Percentiles rank a stretch among this genome's conserved stretches.
Evolutionary conservation across 1,140 invertebrate genomes (phyloP).

Genomic region (Daktulosphaira vitifoliae): DNA sequence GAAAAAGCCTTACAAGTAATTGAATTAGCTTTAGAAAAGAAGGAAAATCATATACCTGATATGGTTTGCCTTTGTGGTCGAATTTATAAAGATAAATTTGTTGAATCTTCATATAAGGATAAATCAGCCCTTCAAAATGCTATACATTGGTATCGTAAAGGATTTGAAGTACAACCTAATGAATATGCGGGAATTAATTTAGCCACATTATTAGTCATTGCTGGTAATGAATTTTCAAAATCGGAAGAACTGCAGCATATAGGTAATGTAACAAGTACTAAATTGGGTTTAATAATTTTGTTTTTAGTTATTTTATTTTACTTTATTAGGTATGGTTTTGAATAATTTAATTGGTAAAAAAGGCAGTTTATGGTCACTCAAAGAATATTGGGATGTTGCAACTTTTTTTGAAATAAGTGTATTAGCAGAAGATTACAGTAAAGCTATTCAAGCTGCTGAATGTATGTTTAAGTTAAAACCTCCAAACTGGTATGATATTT

Average conservation of each 20-base stretch:
- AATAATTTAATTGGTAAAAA: constrained; percentile 98
- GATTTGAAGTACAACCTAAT: constrained; percentile 93
- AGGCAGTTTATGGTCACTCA: constrained; percentile 81
- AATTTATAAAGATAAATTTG: constrained; percentile 98
- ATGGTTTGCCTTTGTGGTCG: constrained; percentile 97
- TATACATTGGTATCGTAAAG: constrained; percentile 96
- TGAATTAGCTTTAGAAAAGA: constrained; percentile 77
- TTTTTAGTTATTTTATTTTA: constrained; percentile 29
- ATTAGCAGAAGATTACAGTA: constrained; percentile 91
- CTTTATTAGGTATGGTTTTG: constrained; percentile 68
- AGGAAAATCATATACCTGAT: constrained; percentile 90
- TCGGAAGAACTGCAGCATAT: constrained; percentile 85
- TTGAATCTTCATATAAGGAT: constrained; percentile 87
- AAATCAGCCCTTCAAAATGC: constrained; percentile 80
- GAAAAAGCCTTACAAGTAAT: constrained; percentile 89
- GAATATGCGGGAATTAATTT: constrained; percentile 99
- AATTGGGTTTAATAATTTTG: neutral
- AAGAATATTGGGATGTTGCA: constrained; percentile 99
- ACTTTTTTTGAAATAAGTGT: constrained; percentile 99
- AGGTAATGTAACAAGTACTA: constrained; percentile 44
- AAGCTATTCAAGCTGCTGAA: constrained; percentile 94
- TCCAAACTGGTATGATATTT: constrained; percentile 70
- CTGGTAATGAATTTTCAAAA: constrained; percentile 88
- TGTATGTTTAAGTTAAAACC: constrained; percentile 99
- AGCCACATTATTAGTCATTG: constrained; percentile 94